A percentile compares a stretch with the other conserved stretches of the same genome.
phyloP scores from a whole-genome alignment of 2,797 vertebrate species.

The Artibeus jamaicensis region DNA sequence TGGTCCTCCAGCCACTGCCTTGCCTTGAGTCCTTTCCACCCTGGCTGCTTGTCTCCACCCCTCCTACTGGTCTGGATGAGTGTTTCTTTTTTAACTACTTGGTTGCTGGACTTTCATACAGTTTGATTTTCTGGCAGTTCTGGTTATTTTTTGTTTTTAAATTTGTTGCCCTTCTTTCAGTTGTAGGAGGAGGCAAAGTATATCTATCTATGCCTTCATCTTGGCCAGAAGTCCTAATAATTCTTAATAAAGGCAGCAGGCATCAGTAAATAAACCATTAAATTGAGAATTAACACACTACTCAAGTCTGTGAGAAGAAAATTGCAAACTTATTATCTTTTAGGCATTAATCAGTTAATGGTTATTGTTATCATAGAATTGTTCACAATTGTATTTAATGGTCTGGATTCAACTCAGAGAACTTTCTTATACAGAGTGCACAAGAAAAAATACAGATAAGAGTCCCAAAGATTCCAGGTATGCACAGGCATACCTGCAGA shows the following conservation, averaged over 20 bases:
- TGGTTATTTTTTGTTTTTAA: too few relatives aligned
- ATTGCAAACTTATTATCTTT: conserved; percentile 1
- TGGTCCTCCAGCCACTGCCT: too few relatives aligned
- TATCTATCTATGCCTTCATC: too few relatives aligned
- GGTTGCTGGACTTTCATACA: too few relatives aligned
- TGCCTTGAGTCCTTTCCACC: too few relatives aligned
- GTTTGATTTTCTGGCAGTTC: too few relatives aligned
- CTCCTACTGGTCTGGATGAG: too few relatives aligned
- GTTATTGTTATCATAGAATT: not conserved
- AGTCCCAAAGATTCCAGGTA: not conserved
- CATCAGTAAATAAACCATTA: not conserved
- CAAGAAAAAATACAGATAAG: not conserved
- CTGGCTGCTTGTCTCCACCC: too few relatives aligned
- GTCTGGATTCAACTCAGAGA: not conserved
- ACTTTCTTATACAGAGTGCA: not conserved
- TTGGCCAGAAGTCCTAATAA: too few relatives aligned
- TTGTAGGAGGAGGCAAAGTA: too few relatives aligned
- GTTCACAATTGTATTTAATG: not conserved
- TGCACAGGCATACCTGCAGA: not conserved
- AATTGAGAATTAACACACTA: not conserved
- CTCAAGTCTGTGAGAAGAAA: not conserved
- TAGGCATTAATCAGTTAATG: not conserved
- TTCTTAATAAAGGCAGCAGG: not conserved
- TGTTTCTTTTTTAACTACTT: too few relatives aligned
- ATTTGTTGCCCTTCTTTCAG: too few relatives aligned